Base-by-base conservation (phyloP, 2,888 invertebrate species). In the Parnassius smintheus region DNA sequence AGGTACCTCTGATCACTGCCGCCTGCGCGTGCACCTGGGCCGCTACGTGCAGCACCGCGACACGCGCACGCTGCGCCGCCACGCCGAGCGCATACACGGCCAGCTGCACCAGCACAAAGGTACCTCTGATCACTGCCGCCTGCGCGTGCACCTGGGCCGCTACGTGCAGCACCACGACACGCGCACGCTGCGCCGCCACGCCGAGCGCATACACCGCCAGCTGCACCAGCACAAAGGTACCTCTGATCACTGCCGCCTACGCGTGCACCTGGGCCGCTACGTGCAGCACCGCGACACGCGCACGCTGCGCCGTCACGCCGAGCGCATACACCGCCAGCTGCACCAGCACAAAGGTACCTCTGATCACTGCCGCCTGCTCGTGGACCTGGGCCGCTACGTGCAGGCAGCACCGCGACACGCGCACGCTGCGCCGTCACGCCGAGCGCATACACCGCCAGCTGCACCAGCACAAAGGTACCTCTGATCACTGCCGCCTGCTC, bases 91-190 rank as follows among this genome's bases (percentile, higher is more conserved):
- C 72, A 93, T 95, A 67, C 94, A 94, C 72, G 88, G 93, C 53
- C 93, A 93, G 70, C 92, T 93, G 75, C 91, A 92, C 71, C 88
- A 89, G 71, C 85, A 90, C 72, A 86, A 83, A 73, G 90, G 90
- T 89, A 7, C 7, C 25, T 25, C 25, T 2, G 2, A 1, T 25
- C 25, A 97, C 91, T 96, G 96, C 81, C 94, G 95, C 62, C 93
- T 94, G 72, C 94, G 96, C 66, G 93, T 94, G 68, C 96, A 97
- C 82, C 93, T 96, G 62, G 95, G 95, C 77, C 93, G 95, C 73
- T 96, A 95, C 84, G 94, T 96, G 70, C 94, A 95, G 62, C 94
- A 95, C 80, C 95, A 96, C 75, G 96, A 96, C 78, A 95, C 96
- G 78, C 94, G 95, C 80, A 95, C 95, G 59, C 88, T 96, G 71